A percentile compares a stretch with the other conserved stretches of the same genome.
phyloP scores from a whole-genome alignment of 2,113 vertebrate genomes.

The Chionis minor region DNA sequence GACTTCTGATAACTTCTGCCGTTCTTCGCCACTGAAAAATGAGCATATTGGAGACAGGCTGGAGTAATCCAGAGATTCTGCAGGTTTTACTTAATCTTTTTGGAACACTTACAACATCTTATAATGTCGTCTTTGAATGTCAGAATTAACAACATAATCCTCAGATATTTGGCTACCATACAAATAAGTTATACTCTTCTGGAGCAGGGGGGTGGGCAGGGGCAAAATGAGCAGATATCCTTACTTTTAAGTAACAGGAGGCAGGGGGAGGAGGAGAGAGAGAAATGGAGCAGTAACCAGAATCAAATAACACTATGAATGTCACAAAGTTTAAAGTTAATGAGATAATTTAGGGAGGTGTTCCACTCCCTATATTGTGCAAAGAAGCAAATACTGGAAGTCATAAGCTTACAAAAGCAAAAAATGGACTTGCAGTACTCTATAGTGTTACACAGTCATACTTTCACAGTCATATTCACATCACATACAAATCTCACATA shows the following conservation, averaged over 20 bases:
- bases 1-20: not conserved
- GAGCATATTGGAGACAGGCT: slow-evolving; percentile 28
- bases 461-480: not conserved
- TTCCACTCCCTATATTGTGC: not conserved
- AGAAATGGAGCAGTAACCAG: not conserved
- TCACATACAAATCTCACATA: not conserved
- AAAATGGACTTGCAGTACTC: not conserved
- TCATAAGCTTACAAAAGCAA: not conserved
- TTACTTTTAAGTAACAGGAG: not conserved
- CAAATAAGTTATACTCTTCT: not conserved
- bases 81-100: slow-evolving; percentile 40
- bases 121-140: slow-evolving; percentile 44
- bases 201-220: not conserved
- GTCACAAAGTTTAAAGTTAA: not conserved
- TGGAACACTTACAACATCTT: slow-evolving; percentile 33
- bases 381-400: not conserved
- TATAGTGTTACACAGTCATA: not conserved
- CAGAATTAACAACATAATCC: slow-evolving; percentile 61
- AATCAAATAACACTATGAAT: not conserved
- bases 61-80: not conserved
- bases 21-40: slow-evolving; percentile 11
- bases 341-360: not conserved
- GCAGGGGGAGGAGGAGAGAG: too few species aligned
- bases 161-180: slow-evolving; percentile 47
- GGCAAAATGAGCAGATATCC: not conserved